These are phyloP conservation scores for Hofmannophila pseudospretella DNA, from an alignment of 2,888 invertebrate genomes.

Conservation along the genomic window DNA sequence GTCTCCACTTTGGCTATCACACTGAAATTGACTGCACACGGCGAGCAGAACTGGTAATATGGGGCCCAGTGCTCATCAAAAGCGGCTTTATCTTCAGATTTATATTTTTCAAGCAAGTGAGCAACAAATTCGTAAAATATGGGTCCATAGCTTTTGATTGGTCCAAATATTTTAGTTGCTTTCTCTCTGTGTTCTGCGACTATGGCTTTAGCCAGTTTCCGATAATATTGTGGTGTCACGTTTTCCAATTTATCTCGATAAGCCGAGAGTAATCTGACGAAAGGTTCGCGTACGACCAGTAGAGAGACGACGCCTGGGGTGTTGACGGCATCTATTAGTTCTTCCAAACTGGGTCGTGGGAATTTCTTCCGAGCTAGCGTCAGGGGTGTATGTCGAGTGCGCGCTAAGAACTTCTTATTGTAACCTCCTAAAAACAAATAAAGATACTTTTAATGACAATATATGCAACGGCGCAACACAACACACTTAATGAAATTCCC, in stretches of 20 bases:
- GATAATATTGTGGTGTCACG: slow-evolving; percentile 82
- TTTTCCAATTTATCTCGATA: slow-evolving; percentile 86
- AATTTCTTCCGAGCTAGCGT: slow-evolving; percentile 83
- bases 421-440: slow-evolving; percentile 74
- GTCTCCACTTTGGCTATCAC: slow-evolving; percentile 82
- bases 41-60: slow-evolving; percentile 80
- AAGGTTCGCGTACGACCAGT: slow-evolving; percentile 84
- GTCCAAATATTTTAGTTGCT: slow-evolving; percentile 43
- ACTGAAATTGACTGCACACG: slow-evolving; percentile 81
- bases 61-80: slow-evolving; percentile 83
- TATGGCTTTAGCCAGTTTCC: slow-evolving; percentile 81
- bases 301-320: slow-evolving; percentile 81
- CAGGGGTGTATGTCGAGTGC: slow-evolving; percentile 80
- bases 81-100: slow-evolving; percentile 54
- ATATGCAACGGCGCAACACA: no score
- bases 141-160: slow-evolving; percentile 69
- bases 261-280: slow-evolving; percentile 84
- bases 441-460: no score
- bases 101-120: slow-evolving; percentile 81
- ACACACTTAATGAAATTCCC: no score
- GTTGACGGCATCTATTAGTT: slow-evolving; percentile 77
- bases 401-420: slow-evolving; percentile 76
- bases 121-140: slow-evolving; percentile 85
- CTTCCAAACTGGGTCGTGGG: slow-evolving; percentile 81
- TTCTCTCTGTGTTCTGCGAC: slow-evolving; percentile 77